A percentile compares a stretch with the other conserved stretches of the same genome.
phyloP scores from a whole-genome alignment of 2,888 invertebrate genomes.

The Rotaria socialis region DNA sequence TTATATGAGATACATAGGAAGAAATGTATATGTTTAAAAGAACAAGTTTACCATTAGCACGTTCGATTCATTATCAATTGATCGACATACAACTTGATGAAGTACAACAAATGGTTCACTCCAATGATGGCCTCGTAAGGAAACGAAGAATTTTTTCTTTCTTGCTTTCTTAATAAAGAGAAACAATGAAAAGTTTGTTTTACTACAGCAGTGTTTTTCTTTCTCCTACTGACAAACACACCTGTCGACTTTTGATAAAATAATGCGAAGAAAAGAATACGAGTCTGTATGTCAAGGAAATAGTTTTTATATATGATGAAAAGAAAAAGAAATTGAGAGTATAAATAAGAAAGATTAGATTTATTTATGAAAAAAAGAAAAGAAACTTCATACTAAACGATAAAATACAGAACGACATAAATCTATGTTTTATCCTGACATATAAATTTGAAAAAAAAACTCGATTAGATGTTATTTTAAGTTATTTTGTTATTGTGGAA shows the following conservation, averaged over 20 bases:
- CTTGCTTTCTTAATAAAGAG: too few relatives aligned
- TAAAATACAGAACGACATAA: too few relatives aligned
- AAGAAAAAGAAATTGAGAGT: too few relatives aligned
- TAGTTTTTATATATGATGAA: not conserved
- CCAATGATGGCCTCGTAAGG: not conserved
- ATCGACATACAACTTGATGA: conserved; percentile 30
- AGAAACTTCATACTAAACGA: too few relatives aligned
- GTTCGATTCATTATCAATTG: conserved; percentile 27
- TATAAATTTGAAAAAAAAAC: too few relatives aligned
- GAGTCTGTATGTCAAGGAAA: not conserved
- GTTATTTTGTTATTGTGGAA: too few relatives aligned
- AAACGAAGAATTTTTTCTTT: not conserved
- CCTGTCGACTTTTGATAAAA: not conserved
- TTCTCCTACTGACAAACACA: not conserved
- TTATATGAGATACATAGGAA: not conserved
- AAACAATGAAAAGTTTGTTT: not conserved
- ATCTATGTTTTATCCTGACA: too few relatives aligned
- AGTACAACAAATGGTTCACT: conserved; percentile 34
- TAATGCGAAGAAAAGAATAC: not conserved
- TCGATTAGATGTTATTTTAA: too few relatives aligned
- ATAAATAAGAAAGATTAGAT: too few relatives aligned
- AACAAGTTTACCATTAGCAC: conserved; percentile 30
- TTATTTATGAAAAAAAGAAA: too few relatives aligned
- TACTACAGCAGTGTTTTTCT: not conserved
- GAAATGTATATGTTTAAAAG: conserved; percentile 26